phyloP scores from a whole-genome alignment of 2,888 invertebrate genomes.

The Diaphora mendica region DNA sequence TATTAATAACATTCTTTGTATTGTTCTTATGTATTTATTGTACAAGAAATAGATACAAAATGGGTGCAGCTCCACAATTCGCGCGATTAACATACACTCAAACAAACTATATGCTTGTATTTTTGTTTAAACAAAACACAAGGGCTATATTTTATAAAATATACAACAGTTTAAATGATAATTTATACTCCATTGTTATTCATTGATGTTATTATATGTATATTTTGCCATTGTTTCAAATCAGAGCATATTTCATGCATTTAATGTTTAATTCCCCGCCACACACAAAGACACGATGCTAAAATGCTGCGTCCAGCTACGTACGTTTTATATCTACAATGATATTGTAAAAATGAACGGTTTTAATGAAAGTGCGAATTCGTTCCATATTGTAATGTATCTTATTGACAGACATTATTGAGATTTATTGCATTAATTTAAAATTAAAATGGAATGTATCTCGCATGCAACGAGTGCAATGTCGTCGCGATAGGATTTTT shows the following conservation, averaged over 20 bases:
- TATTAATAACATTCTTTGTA: background rate
- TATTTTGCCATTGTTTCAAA: conserved; percentile 87
- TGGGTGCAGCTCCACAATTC: conserved; percentile 26
- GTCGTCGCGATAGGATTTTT: conserved; percentile 45
- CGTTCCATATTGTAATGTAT: conserved; percentile 29
- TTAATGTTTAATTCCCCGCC: conserved; percentile 77
- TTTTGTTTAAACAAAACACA: conserved; percentile 73
- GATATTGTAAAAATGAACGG: conserved; percentile 17
- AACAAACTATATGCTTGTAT: conserved; percentile 70
- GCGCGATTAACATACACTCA: conserved; percentile 59
- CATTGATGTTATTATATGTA: conserved; percentile 87
- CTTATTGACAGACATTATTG: conserved; percentile 52
- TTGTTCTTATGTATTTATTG: background rate
- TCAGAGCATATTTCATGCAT: conserved; percentile 87
- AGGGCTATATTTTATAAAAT: conserved; percentile 85
- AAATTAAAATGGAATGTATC: conserved; percentile 62
- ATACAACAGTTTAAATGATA: conserved; percentile 86
- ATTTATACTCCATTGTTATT: conserved; percentile 87
- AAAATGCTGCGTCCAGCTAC: conserved; percentile 33
- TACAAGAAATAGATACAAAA: conserved; percentile 8
- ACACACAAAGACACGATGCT: conserved; percentile 53
- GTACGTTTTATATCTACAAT: background rate
- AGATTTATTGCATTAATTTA: conserved; percentile 67
- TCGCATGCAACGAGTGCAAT: conserved; percentile 58
- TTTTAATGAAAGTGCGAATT: conserved; percentile 22